Conservation (phyloP, 2,113 vertebrate species). For the Callopanchax toddi region DNA sequence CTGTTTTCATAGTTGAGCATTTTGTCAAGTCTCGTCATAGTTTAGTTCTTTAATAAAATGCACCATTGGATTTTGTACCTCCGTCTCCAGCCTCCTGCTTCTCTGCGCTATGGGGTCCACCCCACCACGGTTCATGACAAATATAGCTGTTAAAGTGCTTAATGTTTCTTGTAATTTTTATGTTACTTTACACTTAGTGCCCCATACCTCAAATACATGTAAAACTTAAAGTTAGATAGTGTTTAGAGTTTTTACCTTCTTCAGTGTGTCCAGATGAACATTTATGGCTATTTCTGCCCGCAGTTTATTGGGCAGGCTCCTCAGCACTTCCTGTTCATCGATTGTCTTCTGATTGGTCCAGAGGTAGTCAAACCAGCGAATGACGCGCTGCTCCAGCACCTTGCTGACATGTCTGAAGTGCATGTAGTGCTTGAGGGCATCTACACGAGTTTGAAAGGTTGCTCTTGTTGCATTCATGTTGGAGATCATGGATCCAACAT, state of each 20-base stretch:
- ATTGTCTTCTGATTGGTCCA: constrained; percentile 95
- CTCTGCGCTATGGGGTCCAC: too few relatives aligned
- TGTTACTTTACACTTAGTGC: too few relatives aligned
- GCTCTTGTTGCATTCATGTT: constrained; percentile 96
- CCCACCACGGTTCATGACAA: too few relatives aligned
- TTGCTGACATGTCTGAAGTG: constrained; percentile 95
- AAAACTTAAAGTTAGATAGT: neutral
- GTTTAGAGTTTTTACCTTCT: constrained; percentile 79
- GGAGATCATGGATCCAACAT: constrained; percentile 96
- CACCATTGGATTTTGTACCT: too few relatives aligned
- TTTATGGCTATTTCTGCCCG: constrained; percentile 97
- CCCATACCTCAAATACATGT: too few relatives aligned
- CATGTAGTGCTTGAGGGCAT: constrained; percentile 96
- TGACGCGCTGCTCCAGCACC: constrained; percentile 92
- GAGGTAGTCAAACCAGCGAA: constrained; percentile 96
- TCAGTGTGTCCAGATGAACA: constrained; percentile 93
- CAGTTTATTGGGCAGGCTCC: constrained; percentile 92
- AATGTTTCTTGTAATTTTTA: too few relatives aligned
- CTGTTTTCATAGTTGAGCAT: too few relatives aligned
- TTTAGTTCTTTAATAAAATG: too few relatives aligned
- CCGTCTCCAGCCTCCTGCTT: too few relatives aligned
- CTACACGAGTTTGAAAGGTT: constrained; percentile 90
- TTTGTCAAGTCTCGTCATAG: too few relatives aligned
- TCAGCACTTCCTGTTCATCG: constrained; percentile 91
- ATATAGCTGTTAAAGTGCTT: too few relatives aligned